Percentiles rank a stretch among this genome's conserved stretches.
Conservation (phyloP, 2,797 vertebrate genomes). For the Eremophila alpestris region DNA sequence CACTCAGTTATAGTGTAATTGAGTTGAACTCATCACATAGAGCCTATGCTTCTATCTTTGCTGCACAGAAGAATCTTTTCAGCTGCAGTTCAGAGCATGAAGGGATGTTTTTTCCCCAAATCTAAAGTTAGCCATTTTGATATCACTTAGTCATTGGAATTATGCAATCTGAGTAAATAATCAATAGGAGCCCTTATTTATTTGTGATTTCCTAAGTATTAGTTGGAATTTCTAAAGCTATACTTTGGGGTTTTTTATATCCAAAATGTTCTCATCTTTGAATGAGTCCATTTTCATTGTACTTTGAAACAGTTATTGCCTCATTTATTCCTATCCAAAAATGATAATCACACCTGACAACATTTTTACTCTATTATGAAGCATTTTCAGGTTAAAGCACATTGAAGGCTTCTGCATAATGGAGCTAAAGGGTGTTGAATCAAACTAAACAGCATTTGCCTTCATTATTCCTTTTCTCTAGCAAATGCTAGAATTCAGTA, state of each 20-base stretch:
- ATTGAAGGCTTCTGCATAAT: neutral
- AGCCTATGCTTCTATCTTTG: neutral
- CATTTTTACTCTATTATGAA: neutral
- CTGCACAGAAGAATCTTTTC: neutral
- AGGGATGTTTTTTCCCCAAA: neutral
- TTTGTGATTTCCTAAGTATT: neutral
- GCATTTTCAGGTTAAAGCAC: neutral
- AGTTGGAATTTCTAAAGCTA: neutral
- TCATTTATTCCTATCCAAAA: constrained; percentile 12
- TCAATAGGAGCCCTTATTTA: neutral
- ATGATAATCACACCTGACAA: constrained; percentile 11
- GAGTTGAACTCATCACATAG: constrained; percentile 26
- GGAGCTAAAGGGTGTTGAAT: neutral
- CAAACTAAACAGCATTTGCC: neutral
- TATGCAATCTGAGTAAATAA: neutral
- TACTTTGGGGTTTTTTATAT: neutral
- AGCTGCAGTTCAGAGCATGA: neutral
- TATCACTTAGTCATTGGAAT: neutral
- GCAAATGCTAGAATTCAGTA: neutral
- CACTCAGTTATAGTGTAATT: constrained; percentile 34
- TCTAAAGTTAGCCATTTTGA: neutral
- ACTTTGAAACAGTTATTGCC: neutral
- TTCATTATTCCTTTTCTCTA: neutral
- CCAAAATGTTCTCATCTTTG: neutral
- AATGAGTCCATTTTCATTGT: neutral